A percentile compares a stretch with the other conserved stretches of the same genome.
These are phyloP conservation scores for Podotricha telesiphe DNA, from an alignment of 2,888 invertebrate genomes.

Conservation along the genomic window DNA sequence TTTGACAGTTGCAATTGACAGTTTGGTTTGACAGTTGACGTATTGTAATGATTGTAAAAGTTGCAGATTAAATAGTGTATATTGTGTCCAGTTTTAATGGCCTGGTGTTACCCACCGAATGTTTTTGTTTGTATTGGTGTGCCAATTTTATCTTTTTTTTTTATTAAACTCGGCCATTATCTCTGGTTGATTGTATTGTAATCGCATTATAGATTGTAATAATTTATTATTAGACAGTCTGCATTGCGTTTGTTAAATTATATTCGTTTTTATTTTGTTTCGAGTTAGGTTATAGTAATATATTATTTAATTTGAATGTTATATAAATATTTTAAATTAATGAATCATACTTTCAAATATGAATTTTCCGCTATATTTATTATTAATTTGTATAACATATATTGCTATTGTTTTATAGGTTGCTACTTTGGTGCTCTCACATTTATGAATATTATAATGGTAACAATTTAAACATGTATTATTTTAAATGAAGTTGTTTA, in stretches of 20 bases:
- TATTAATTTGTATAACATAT: neutral
- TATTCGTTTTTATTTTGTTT: neutral
- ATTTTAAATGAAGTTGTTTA: constrained; percentile 11
- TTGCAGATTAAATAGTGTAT: constrained; percentile 16
- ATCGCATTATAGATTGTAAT: constrained; percentile 74
- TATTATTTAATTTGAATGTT: neutral
- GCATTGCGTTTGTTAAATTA: constrained; percentile 63
- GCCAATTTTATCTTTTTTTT: constrained; percentile 51
- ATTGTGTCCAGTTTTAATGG: constrained; percentile 49
- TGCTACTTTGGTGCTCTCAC: constrained; percentile 10
- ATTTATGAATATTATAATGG: constrained; percentile 3
- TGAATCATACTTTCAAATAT: too few relatives aligned
- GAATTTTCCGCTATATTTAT: neutral
- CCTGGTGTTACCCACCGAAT: constrained; percentile 66
- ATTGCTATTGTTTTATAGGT: constrained; percentile 10
- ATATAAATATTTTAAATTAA: neutral
- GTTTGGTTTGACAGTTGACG: constrained; percentile 9
- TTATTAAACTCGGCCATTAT: constrained; percentile 36
- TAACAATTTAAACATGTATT: neutral
- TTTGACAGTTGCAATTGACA: constrained; percentile 6
- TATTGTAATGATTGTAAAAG: neutral
- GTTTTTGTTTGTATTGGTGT: constrained; percentile 50
- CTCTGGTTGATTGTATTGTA: constrained; percentile 62
- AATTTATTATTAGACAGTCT: constrained; percentile 66
- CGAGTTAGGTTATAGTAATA: neutral